A percentile compares a stretch with the other conserved stretches of the same genome.
These are phyloP conservation scores for Cremastinae sp. DNA, from an alignment of 2,888 invertebrate species.

Conservation along the genomic window DNA sequence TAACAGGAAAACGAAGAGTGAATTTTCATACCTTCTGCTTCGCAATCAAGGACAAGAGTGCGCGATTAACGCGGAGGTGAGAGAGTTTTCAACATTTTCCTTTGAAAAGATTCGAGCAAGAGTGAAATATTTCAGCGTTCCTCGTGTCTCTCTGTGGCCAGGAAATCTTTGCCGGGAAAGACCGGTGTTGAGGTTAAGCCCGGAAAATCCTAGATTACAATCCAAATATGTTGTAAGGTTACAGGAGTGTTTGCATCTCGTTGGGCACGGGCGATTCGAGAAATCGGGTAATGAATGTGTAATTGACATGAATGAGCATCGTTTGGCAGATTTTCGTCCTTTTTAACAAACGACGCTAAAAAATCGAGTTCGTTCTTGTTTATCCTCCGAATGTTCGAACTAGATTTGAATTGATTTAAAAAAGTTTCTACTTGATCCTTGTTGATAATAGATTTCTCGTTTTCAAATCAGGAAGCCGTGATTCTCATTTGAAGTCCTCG, in stretches of 20 bases:
- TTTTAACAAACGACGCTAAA: not conserved
- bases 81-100: conserved; percentile 49
- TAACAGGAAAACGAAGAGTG: conserved; percentile 20
- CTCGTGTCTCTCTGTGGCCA: conserved; percentile 18
- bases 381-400: too few relatives aligned
- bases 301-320: not conserved
- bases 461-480: conserved; percentile 34
- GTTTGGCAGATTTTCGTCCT: not conserved
- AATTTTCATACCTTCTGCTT: conserved; percentile 28
- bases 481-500: conserved; percentile 42
- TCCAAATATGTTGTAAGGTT: not conserved
- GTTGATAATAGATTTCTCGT: not conserved
- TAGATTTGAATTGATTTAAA: too few relatives aligned
- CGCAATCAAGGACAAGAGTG: conserved; percentile 49
- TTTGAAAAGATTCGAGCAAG: conserved; percentile 11
- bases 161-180: conserved; percentile 28
- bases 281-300: conserved; percentile 4
- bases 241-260: conserved; percentile 29
- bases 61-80: conserved; percentile 56
- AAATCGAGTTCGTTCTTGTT: not conserved
- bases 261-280: not conserved
- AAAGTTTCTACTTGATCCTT: not conserved
- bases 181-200: conserved; percentile 35
- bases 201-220: too few relatives aligned
- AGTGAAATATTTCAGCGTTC: conserved; percentile 4